Evolutionary conservation across 2,113 vertebrate genomes (phyloP), one percentile per base, ranked within the genome.

Genomic region (Saccopteryx leptura): DNA sequence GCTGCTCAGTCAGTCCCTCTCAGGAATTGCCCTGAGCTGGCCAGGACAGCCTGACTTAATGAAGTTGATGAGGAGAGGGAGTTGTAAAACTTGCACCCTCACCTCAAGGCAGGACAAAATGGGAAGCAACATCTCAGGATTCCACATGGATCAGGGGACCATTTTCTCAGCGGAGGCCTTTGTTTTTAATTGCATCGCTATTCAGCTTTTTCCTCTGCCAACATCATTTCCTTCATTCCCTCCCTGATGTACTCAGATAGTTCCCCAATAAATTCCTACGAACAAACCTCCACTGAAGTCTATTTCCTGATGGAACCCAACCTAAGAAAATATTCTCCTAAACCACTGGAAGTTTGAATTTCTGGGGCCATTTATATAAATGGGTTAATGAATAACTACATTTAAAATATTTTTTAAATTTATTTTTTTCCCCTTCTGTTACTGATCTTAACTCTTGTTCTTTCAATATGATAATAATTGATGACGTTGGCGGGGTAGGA

Each of bases 261-360:
- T 50, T 76, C 9, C 15, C 17, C 28, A 11, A 3, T 14, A 24
- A 75, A 68, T 7, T 72, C 17, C 33, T 46, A 24, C 14, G 4
- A 26, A 69, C 17, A 79, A 61, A 60, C 75, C 58, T 92, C 74
- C 69, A 86, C 19, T 2, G 46, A 24, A 63, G 31, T 94, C 76
- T 69, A 19, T 78, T 87, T 93, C 14, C 13, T 26, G n/a, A 69
- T 4, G 9, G 56, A 92, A 72, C 4, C 31, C 26, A 80, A n/a
- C 11, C 33, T 26, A 74, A 74, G 26, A 68, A 12, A 23, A 82
- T 63, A 17, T 28, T 69, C n/a, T 88, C 93, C 48, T 82, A 61
- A 90, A 84, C 21, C 9, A 58, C 75, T 75, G 75, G 10, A 82
- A 79, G 88, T 83, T 60, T 84, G 9, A 91, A 60, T 80, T 82